Base-by-base conservation (phyloP, 2,797 vertebrate genomes). In the Helostoma temminkii region DNA sequence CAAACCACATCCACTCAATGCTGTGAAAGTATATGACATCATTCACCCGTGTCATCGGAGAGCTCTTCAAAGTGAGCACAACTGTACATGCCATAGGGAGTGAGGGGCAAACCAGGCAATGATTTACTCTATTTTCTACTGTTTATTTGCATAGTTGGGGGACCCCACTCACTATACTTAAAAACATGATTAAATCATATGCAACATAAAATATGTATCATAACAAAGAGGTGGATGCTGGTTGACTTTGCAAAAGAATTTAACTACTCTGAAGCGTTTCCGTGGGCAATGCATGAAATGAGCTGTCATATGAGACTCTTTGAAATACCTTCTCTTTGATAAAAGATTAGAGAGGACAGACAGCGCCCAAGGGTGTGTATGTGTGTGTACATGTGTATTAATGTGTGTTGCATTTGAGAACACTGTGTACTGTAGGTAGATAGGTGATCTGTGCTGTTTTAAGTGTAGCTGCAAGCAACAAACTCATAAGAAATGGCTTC, bases 271-370 rank as follows among this genome's bases (percentile, higher is more conserved):
- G 58, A 80, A 59, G 50, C 56, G 47, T 90, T 90, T 90, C 92
- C 68, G 73, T 86, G 89, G 92, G 91, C 92, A 84, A 85, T 72
- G 52, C 64, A 85, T 90, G 84, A 92, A 93, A 93, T 86, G 80
- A 91, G 76, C 83, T 87, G 87, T 88, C 86, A 84, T 88, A 70
- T 88, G 89, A 92, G 90, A 89, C 5, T 58, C 88, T 92, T 90
- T 87, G 83, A 92, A 89, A 89, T 76, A 62, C 55, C 57, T 66
- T 88, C 82, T 82, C 90, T 94, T 94, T 93, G 92, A 94, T 94
- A 89, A 79, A 76, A 89, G 88, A 92, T 92, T 88, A 92, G 89
- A 92, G 90, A 91, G 85, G 67, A 77, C 88, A 92, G 83, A 88
- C 73, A 64, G 74, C 52, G 78, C 88, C 85, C 71, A 42, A 55